Evolutionary conservation across 2,888 invertebrate species (phyloP).

Genomic region (Eupeodes luniger): DNA sequence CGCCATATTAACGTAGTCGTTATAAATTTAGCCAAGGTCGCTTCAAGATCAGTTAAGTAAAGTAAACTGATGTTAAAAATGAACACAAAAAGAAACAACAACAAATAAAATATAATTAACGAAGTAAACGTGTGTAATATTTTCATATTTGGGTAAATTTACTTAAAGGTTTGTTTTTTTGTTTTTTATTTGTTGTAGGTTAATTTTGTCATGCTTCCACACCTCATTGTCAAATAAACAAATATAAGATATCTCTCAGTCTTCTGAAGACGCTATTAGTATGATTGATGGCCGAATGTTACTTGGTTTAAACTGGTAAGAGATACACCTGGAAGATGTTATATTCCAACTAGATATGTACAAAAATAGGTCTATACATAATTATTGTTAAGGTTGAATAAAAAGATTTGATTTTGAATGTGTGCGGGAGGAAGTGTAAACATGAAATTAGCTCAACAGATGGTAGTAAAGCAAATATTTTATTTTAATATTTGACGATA

Average conservation of each 20-base stretch:
- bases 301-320: neutral
- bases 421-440: conserved; percentile 32
- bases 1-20: neutral
- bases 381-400: conserved; percentile 13
- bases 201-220: conserved; percentile 53
- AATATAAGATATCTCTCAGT: conserved; percentile 27
- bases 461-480: neutral
- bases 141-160: conserved; percentile 50
- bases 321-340: conserved; percentile 60
- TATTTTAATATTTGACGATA: neutral
- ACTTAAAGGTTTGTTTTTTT: conserved; percentile 25
- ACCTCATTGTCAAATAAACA: conserved; percentile 46
- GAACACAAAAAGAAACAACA: conserved; percentile 21
- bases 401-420: conserved; percentile 10
- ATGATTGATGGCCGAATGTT: conserved; percentile 47
- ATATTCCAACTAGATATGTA: conserved; percentile 23
- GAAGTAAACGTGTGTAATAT: conserved; percentile 53
- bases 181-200: conserved; percentile 7
- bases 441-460: neutral
- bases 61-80: conserved; percentile 58
- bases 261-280: conserved; percentile 37
- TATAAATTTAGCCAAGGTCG: conserved; percentile 52
- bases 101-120: conserved; percentile 45
- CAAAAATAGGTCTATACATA: conserved; percentile 27
- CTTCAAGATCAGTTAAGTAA: conserved; percentile 64